Evolutionary conservation across 2,113 vertebrate species (phyloP).

Genomic region (Ictalurus punctatus): DNA sequence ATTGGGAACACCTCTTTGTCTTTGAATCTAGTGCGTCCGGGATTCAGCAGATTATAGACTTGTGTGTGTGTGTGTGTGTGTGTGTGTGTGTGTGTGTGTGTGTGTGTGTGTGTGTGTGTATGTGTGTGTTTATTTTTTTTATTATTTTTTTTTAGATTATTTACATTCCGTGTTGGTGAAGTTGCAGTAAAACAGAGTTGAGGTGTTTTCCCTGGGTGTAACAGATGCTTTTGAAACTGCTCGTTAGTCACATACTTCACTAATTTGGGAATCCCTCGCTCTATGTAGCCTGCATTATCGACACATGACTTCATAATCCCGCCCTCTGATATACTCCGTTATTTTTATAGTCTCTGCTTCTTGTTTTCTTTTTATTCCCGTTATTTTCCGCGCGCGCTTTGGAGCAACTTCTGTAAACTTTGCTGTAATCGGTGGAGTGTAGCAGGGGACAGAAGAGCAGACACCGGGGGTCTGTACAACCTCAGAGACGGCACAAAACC

Average conservation of each 20-base stretch:
- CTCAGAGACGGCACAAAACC: constrained; percentile 80
- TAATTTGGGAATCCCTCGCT: constrained; percentile 7
- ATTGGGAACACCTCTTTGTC: not conserved
- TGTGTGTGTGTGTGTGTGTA: too few species aligned
- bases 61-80: too few species aligned
- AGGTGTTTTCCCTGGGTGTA: not conserved
- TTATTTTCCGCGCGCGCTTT: not conserved
- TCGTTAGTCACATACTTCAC: constrained; percentile 2
- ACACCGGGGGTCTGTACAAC: constrained; percentile 76
- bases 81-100: too few species aligned
- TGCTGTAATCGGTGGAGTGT: not conserved
- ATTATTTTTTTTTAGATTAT: not conserved
- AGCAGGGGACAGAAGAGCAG: constrained; percentile 62
- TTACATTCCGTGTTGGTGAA: not conserved
- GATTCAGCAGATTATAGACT: not conserved
- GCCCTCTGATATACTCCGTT: constrained; percentile 31
- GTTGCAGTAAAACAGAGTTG: not conserved
- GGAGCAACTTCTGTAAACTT: not conserved
- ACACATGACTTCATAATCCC: constrained; percentile 11
- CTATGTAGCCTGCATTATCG: not conserved
- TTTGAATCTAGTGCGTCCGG: not conserved
- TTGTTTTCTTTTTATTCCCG: constrained; percentile 41
- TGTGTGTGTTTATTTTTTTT: too few species aligned
- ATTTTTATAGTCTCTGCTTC: constrained; percentile 2
- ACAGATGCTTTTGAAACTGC: not conserved